Conservation (phyloP, 2,113 vertebrate genomes). For the Chrysochloris asiatica region DNA sequence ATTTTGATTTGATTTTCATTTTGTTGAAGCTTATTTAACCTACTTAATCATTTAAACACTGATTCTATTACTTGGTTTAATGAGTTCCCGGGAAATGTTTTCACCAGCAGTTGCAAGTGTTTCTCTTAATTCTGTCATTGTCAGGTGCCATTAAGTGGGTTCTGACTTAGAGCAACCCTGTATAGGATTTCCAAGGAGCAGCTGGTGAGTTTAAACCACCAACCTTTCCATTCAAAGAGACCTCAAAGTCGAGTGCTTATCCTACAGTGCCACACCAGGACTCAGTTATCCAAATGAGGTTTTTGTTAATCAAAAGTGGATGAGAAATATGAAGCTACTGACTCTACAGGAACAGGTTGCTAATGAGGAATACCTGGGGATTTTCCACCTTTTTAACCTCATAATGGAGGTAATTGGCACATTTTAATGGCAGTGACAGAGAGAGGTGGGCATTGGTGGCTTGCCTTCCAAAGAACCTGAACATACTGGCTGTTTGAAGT, state of each 20-base stretch:
- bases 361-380: neutral
- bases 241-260: too few species aligned
- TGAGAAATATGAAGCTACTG: conserved; percentile 41
- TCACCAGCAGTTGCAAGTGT: neutral
- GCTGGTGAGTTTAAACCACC: too few species aligned
- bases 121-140: conserved; percentile 27
- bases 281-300: neutral
- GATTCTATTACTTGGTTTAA: conserved; percentile 38
- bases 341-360: neutral
- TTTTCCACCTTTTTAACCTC: neutral
- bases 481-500: neutral
- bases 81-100: conserved; percentile 15
- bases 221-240: too few species aligned
- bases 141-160: too few species aligned
- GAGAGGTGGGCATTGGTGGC: neutral
- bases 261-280: too few species aligned
- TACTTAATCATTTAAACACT: conserved; percentile 49
- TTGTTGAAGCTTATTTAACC: conserved; percentile 14
- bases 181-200: too few species aligned
- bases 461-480: neutral
- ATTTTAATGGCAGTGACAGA: neutral
- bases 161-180: too few species aligned
- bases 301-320: conserved; percentile 50
- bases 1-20: conserved; percentile 55
- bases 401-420: neutral